Conservation (phyloP, 2,797 vertebrate genomes). For the Rhynchotus rufescens region DNA sequence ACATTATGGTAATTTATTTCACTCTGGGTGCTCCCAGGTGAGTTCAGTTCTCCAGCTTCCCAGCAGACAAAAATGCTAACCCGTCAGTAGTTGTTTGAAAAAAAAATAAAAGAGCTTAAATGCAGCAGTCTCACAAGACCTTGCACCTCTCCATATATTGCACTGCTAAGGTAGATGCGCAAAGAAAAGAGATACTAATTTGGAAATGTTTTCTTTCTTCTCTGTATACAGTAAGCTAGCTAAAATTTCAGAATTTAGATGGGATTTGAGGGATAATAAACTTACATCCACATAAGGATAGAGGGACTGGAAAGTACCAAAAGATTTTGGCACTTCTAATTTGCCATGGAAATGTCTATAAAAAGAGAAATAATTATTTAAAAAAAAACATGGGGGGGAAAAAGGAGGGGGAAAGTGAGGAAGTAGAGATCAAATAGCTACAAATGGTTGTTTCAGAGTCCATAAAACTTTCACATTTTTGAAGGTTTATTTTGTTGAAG, state of each 20-base stretch:
- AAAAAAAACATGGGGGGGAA: neutral
- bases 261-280: slow-evolving; percentile 38
- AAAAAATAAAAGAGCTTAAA: slow-evolving; percentile 32
- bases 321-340: slow-evolving; percentile 37
- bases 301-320: slow-evolving; percentile 30
- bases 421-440: neutral
- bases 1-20: slow-evolving; percentile 62
- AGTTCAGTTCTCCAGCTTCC: slow-evolving; percentile 38
- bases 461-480: neutral
- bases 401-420: neutral
- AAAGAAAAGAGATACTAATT: slow-evolving; percentile 19
- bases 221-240: neutral
- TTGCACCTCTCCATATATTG: neutral
- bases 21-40: slow-evolving; percentile 22
- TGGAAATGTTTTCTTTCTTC: neutral
- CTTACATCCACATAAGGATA: neutral
- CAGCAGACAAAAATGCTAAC: slow-evolving; percentile 48
- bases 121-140: neutral
- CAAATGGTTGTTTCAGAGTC: neutral
- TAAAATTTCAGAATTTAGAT: slow-evolving; percentile 1
- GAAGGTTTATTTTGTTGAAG: neutral
- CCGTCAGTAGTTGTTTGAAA: slow-evolving; percentile 17
- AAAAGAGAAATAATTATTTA: neutral
- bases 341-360: neutral
- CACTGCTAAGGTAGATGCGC: neutral